phyloP scores from a whole-genome alignment of 92 coral and sea anemone genomes.

The Epizoanthus stellaris region DNA sequence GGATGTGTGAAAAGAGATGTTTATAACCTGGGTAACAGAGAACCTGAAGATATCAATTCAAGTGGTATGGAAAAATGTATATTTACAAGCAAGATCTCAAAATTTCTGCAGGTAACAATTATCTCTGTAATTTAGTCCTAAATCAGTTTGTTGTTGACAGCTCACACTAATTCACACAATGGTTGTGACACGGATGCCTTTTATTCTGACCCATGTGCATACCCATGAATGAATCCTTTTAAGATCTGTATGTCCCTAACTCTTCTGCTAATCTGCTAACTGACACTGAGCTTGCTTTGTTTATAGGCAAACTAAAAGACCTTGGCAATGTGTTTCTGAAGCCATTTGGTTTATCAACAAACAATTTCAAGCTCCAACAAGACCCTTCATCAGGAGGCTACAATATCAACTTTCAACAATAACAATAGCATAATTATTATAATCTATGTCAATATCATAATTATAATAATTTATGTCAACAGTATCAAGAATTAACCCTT shows the following conservation, averaged over 20 bases:
- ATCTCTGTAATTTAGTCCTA: too few relatives aligned
- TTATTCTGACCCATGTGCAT: neutral
- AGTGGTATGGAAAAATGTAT: too few relatives aligned
- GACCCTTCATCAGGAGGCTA: conserved; percentile 96
- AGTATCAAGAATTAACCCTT: too few relatives aligned
- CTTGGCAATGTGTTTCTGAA: conserved; percentile 96
- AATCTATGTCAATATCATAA: too few relatives aligned
- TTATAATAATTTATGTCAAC: too few relatives aligned
- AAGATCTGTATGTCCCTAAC: neutral
- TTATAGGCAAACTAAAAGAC: conserved; percentile 92
- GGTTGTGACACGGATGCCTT: too few relatives aligned
- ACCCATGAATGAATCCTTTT: neutral
- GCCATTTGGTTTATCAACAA: conserved; percentile 96
- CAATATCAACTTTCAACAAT: conserved; percentile 85
- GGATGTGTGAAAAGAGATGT: too few relatives aligned
- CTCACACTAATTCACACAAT: too few relatives aligned
- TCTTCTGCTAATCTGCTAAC: neutral
- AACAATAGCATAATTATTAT: neutral
- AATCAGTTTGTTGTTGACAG: too few relatives aligned
- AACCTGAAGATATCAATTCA: too few relatives aligned
- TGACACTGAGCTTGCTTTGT: neutral
- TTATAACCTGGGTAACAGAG: too few relatives aligned
- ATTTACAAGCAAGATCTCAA: too few relatives aligned
- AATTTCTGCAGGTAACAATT: neutral
- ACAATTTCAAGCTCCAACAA: conserved; percentile 93